phyloP scores from a whole-genome alignment of 1,140 invertebrate species.

The Luehdorfia chinensis region DNA sequence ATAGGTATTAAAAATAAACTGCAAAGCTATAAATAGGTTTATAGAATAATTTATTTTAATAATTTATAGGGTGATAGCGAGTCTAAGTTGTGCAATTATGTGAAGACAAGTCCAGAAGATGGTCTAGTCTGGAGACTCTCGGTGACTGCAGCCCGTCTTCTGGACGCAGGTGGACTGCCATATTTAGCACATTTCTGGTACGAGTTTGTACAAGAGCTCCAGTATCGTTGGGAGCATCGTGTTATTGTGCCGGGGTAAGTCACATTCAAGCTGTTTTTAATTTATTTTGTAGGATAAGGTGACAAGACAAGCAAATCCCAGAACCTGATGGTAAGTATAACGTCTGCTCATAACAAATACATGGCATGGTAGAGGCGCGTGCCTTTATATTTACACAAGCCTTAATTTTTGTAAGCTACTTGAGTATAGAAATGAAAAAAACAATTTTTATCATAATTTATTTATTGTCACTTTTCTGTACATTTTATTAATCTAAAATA shows the following conservation, averaged over 20 bases:
- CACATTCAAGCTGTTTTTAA: constrained; percentile 27
- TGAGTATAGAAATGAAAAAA: too few species aligned
- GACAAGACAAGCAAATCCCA: too few species aligned
- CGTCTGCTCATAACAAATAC: too few species aligned
- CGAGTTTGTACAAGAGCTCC: constrained; percentile 93
- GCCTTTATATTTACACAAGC: too few species aligned
- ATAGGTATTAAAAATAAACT: too few species aligned
- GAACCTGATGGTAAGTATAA: too few species aligned
- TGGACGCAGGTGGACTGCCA: constrained; percentile 86
- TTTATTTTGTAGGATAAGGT: too few species aligned
- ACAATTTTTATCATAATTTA: too few species aligned
- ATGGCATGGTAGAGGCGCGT: too few species aligned
- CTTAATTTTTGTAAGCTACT: too few species aligned
- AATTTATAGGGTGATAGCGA: too few species aligned
- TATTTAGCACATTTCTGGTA: constrained; percentile 95
- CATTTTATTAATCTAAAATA: constrained; percentile 23
- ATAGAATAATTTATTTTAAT: constrained; percentile 49
- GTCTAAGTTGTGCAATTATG: constrained; percentile 61
- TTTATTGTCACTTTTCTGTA: too few species aligned
- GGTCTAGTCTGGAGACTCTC: constrained; percentile 91
- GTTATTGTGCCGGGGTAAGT: constrained; percentile 91
- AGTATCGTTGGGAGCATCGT: constrained; percentile 92
- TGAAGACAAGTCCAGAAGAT: constrained; percentile 88
- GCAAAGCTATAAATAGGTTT: constrained; percentile 23
- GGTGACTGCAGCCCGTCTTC: constrained; percentile 87